These are phyloP conservation scores for Mycetomoellerius zeteki DNA, from an alignment of 1,140 invertebrate species.

Conservation along the genomic window DNA sequence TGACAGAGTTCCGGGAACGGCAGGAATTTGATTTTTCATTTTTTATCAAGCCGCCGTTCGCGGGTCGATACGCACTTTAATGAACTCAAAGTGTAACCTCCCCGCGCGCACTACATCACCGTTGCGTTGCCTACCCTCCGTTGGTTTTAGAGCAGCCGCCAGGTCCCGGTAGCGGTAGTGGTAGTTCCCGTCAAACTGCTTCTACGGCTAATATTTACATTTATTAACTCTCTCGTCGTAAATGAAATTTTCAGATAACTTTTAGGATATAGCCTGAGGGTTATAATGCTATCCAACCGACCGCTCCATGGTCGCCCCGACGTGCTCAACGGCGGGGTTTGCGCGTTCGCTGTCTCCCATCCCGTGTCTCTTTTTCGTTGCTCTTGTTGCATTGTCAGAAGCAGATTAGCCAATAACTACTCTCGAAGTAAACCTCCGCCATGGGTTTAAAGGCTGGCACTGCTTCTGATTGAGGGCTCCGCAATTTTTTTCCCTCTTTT, in stretches of 20 bases:
- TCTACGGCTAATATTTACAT: slow-evolving; percentile 86
- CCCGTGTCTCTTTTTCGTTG: slow-evolving; percentile 58
- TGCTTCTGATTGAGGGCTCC: slow-evolving; percentile 59
- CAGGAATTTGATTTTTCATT: slow-evolving; percentile 74
- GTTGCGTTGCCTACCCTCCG: slow-evolving; percentile 47
- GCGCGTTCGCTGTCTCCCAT: slow-evolving; percentile 62
- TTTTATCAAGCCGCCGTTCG: slow-evolving; percentile 69
- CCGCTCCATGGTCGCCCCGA: slow-evolving; percentile 66
- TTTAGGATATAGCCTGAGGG: slow-evolving; percentile 85
- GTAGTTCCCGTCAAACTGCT: slow-evolving; percentile 82
- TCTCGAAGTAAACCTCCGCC: slow-evolving; percentile 57
- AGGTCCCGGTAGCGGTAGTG: slow-evolving; percentile 59
- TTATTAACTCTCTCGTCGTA: slow-evolving; percentile 86
- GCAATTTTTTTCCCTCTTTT: slow-evolving; percentile 10
- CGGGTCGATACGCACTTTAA: slow-evolving; percentile 79
- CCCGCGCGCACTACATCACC: slow-evolving; percentile 37
- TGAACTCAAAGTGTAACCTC: slow-evolving; percentile 77
- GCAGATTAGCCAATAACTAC: slow-evolving; percentile 82
- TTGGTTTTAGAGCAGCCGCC: slow-evolving; percentile 70
- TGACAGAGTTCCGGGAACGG: slow-evolving; percentile 66
- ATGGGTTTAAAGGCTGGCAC: slow-evolving; percentile 47
- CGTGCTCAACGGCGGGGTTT: slow-evolving; percentile 65
- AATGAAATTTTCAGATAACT: slow-evolving; percentile 87
- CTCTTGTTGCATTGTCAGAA: slow-evolving; percentile 79
- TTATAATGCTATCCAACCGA: slow-evolving; percentile 82